Evolutionary conservation across 1,140 invertebrate genomes (phyloP), one percentile per base, ranked within the genome.

Genomic region (Procambarus virginalis): DNA sequence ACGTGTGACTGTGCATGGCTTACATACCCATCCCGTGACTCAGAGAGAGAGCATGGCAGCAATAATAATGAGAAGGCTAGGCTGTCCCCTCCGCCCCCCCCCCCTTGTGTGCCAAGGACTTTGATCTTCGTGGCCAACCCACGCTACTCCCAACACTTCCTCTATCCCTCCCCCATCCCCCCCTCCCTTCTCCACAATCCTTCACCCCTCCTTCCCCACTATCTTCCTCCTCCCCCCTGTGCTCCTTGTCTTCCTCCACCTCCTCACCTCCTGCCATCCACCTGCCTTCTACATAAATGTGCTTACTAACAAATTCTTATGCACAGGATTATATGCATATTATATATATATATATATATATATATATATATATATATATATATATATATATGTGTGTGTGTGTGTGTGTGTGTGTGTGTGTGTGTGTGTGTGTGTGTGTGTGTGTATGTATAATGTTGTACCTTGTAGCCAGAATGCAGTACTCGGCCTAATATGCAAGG

Each of bases 401-500:
- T 75, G 70, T 75, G 70, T 75, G 70, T 75, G 70, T 75, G 70
- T 75, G 70, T 75, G 70, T 75, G 70, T 75, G 70, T 17, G 70
- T 75, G 70, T 75, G 70, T 75, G 70, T 75, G 70, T 75, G 70
- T 75, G 70, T 75, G 70, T 22, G 17, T 34, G 34, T 34, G 34
- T 34, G 34, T 34, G 34, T 34, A 1, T 34, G 34, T 34, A 1
- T 34, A 1, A 1, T 34, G 34, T 34, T 34, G 34, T 34, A 34
- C 34, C 34, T 34, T 34, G 34, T 34, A 34, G 34, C 34, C 34
- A 34, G 34, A 0, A 34, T 34, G 34, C 34, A 34, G 34, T 34
- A 34, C 34, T 34, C 34, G 34, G 34, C 34, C 34, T 34, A 34
- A 34, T 34, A 34, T 34, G 34, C 34, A 34, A 34, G 34, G 34